A percentile compares a stretch with the other conserved stretches of the same genome.
These are phyloP conservation scores for Trypoxylon attenuatum DNA, from an alignment of 2,888 invertebrate genomes.

Conservation along the genomic window DNA sequence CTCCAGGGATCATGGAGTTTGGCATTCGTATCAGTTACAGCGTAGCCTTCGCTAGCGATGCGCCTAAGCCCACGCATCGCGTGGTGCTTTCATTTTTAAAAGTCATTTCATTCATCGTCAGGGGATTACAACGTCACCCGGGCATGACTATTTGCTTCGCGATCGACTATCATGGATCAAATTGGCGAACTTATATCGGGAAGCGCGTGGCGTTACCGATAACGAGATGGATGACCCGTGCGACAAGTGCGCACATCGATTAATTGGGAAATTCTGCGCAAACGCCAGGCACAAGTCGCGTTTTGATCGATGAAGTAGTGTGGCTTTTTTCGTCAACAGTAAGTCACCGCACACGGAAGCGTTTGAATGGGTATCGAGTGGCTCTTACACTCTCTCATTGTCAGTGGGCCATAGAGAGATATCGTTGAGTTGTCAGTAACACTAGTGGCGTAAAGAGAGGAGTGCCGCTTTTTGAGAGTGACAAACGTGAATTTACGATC, in stretches of 20 bases:
- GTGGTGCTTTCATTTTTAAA: too few species aligned
- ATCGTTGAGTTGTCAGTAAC: too few species aligned
- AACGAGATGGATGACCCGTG: not conserved
- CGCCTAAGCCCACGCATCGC: conserved; percentile 4
- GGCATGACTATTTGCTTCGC: not conserved
- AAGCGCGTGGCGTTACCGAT: not conserved
- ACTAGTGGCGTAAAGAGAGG: too few species aligned
- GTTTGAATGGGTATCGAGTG: conserved; percentile 3
- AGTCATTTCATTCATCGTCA: too few species aligned
- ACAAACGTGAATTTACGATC: too few species aligned
- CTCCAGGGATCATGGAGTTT: conserved; percentile 18
- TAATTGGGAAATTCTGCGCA: not conserved
- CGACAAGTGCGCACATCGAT: not conserved
- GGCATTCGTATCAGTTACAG: conserved; percentile 48
- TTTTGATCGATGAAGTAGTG: not conserved
- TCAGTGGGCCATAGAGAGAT: too few species aligned
- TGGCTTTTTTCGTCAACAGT: not conserved
- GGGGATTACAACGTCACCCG: too few species aligned
- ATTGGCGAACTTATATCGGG: not conserved
- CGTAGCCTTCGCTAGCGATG: conserved; percentile 28
- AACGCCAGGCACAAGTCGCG: not conserved
- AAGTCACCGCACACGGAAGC: not conserved
- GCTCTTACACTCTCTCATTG: too few species aligned
- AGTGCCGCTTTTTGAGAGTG: too few species aligned
- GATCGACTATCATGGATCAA: not conserved